These are phyloP conservation scores for Calliphora vomitoria DNA, from an alignment of 2,888 invertebrate species.

Conservation along the genomic window DNA sequence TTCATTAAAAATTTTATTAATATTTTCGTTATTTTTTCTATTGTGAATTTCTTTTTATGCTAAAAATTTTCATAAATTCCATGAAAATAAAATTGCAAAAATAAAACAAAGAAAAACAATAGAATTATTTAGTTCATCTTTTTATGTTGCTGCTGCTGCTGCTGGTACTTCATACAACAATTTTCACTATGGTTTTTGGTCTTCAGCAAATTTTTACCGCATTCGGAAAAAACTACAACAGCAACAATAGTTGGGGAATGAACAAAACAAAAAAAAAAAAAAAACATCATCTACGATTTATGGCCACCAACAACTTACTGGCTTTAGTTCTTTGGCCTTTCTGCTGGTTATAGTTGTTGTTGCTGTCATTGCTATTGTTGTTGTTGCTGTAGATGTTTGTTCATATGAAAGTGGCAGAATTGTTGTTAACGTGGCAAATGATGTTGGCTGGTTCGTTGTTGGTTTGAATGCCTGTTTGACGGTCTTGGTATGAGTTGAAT, in stretches of 20 bases:
- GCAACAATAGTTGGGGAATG: constrained; percentile 27
- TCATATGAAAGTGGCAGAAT: constrained; percentile 76
- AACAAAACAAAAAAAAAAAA: constrained; percentile 16
- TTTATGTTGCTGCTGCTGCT: constrained; percentile 1
- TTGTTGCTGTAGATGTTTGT: constrained; percentile 60
- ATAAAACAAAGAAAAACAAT: constrained; percentile 39
- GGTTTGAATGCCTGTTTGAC: constrained; percentile 43
- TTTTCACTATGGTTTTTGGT: constrained; percentile 43
- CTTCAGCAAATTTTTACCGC: constrained; percentile 53
- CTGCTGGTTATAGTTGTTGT: constrained; percentile 16
- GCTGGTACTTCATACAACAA: not conserved
- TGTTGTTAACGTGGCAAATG: constrained; percentile 74
- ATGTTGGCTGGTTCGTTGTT: constrained; percentile 60
- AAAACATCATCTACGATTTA: constrained; percentile 71
- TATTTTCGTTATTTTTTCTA: constrained; percentile 2
- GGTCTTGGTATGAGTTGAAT: constrained; percentile 47
- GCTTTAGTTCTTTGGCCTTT: constrained; percentile 61
- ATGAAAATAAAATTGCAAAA: constrained; percentile 55
- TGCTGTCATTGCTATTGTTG: constrained; percentile 18
- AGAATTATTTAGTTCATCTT: constrained; percentile 47
- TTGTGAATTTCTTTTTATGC: constrained; percentile 21
- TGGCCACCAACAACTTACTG: constrained; percentile 67
- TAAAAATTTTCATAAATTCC: constrained; percentile 37
- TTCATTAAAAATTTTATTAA: constrained; percentile 60
- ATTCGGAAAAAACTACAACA: constrained; percentile 19